Base-by-base conservation (phyloP, 2,113 vertebrate genomes). In the Trichechus manatus region DNA sequence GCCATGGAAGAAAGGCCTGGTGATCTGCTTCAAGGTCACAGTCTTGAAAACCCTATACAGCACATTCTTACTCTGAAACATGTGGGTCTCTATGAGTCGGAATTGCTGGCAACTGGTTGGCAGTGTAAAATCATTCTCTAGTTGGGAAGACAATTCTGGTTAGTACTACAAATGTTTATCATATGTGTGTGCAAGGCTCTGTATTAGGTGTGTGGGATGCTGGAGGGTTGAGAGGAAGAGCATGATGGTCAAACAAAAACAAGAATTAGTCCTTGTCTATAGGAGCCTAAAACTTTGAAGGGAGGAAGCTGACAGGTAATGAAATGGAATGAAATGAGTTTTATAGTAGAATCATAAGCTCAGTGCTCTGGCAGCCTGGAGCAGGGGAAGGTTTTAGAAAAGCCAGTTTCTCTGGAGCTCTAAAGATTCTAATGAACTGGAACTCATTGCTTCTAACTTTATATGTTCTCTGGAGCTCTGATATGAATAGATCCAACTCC, bases 381-480 rank as follows among this genome's bases (percentile, higher is more conserved):
- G 87, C 93, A 63, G n/a, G 77, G 5, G 9, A 53, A 89, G 84
- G 64, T 72, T 94, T 96, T 83, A 87, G 94, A 84, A 96, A 97
- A 97, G 77, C 33, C 95, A 90, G 87, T 96, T 95, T 97, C 93
- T 96, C 47, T 64, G 50, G 84, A 95, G 96, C 89, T 95, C 87
- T 95, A 97, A 97, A 96, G 91, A 92, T 96, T 64, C 92, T 90
- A 90, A 90, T 77, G 93, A 96, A 96, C 70, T 44, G 77, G 84
- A 96, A 94, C 79, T 96, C 87, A 96, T 97, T 97, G 95, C 47
- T 95, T 93, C 39, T 53, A 93, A 80, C 80, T 87, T 96, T 84
- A 96, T 93, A 96, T 94, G 94, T 96, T 95, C 86, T 97, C 87
- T 90, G 81, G 72, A 94, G 83, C 92, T 93, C 53, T 95, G 92